phyloP scores from a whole-genome alignment of 2,888 invertebrate genomes.

The Melieria omissa region DNA sequence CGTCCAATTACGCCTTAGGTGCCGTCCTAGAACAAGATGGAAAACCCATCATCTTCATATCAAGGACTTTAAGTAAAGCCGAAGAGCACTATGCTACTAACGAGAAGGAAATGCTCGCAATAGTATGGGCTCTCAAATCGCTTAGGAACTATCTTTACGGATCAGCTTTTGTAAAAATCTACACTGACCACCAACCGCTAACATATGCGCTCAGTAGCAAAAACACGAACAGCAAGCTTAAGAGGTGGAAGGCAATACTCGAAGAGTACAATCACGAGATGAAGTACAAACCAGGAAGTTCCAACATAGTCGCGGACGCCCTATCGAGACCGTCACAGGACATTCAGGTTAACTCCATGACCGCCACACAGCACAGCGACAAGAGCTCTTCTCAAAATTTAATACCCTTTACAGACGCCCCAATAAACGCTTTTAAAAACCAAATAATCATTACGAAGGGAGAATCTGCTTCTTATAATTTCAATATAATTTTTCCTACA shows the following conservation, averaged over 20 bases:
- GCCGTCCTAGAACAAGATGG: slow-evolving; percentile 50
- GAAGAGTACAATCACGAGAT: slow-evolving; percentile 35
- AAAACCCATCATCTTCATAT: slow-evolving; percentile 36
- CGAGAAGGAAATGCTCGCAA: slow-evolving; percentile 38
- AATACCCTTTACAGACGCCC: slow-evolving; percentile 18
- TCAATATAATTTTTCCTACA: slow-evolving; percentile 33
- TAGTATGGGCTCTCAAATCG: slow-evolving; percentile 27
- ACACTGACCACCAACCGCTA: slow-evolving; percentile 35
- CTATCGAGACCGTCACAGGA: slow-evolving; percentile 14
- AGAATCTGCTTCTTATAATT: slow-evolving; percentile 5
- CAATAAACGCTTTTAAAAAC: slow-evolving; percentile 26
- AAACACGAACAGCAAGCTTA: slow-evolving; percentile 34
- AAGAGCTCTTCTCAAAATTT: slow-evolving; percentile 18
- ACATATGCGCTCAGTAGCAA: no score
- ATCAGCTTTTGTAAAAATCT: slow-evolving; percentile 21
- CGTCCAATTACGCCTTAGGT: slow-evolving; percentile 50
- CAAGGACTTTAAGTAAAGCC: slow-evolving; percentile 28
- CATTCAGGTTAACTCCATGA: slow-evolving; percentile 13
- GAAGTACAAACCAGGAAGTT: slow-evolving; percentile 29
- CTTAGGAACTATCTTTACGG: slow-evolving; percentile 32
- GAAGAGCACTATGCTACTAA: slow-evolving; percentile 34
- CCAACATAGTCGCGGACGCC: slow-evolving; percentile 32
- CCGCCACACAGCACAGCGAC: slow-evolving; percentile 6
- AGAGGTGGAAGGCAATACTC: slow-evolving; percentile 31
- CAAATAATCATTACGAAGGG: slow-evolving; percentile 19